Percentiles rank a stretch among this genome's conserved stretches.
These are phyloP conservation scores for Elysia crispata DNA, from an alignment of 2,888 invertebrate genomes.

Conservation along the genomic window DNA sequence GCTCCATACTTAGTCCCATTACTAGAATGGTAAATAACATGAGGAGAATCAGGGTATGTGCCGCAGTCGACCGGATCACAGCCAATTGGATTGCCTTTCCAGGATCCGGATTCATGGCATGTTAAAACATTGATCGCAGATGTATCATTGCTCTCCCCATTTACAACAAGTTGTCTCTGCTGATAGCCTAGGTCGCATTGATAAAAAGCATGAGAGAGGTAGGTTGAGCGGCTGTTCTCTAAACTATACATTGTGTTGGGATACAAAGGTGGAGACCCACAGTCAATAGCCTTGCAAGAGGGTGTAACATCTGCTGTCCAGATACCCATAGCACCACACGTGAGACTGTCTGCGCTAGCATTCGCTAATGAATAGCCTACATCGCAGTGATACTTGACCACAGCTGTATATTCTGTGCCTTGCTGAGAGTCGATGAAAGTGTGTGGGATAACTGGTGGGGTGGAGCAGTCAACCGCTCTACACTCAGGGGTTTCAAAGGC, in stretches of 20 bases:
- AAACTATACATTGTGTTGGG: no score
- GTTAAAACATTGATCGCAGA: background rate
- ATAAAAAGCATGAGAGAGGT: constrained; percentile 26
- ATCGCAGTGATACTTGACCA: constrained; percentile 61
- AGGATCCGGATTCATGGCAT: constrained; percentile 15
- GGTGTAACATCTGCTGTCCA: constrained; percentile 72
- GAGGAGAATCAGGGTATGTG: constrained; percentile 19
- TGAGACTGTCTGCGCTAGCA: constrained; percentile 38
- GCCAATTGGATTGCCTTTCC: constrained; percentile 31
- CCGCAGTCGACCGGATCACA: constrained; percentile 38
- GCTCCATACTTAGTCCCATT: constrained; percentile 39
- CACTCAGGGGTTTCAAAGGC: constrained; percentile 70
- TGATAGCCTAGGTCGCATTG: constrained; percentile 34
- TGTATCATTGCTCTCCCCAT: background rate
- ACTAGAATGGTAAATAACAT: constrained; percentile 18
- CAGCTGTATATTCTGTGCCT: constrained; percentile 9
- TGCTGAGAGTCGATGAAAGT: constrained; percentile 41
- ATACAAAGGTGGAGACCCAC: constrained; percentile 73
- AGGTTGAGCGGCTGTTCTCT: constrained; percentile 35
- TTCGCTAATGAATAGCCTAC: constrained; percentile 63
- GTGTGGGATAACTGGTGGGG: constrained; percentile 68
- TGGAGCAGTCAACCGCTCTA: constrained; percentile 76
- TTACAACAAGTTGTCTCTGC: no score
- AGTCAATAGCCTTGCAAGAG: constrained; percentile 74
- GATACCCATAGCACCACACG: constrained; percentile 63